Percentiles rank a stretch among this genome's conserved stretches.
Evolutionary conservation across 1,140 invertebrate genomes (phyloP).

Genomic region (Phenacoccus solenopsis): DNA sequence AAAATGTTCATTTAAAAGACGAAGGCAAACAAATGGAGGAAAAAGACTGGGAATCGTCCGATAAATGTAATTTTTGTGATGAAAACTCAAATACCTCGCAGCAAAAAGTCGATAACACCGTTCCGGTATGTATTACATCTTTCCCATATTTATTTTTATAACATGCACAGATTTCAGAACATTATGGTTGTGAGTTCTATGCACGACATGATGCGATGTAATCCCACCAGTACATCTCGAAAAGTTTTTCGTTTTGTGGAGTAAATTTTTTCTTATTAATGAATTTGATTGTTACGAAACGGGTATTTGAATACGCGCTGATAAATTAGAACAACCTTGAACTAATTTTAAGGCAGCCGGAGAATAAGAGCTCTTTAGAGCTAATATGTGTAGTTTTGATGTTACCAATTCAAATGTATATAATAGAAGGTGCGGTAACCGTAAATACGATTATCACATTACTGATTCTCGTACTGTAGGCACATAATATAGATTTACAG

Average conservation of each 20-base stretch:
- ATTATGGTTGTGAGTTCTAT: not conserved
- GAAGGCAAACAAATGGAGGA: slow-evolving; percentile 27
- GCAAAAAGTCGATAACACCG: slow-evolving; percentile 13
- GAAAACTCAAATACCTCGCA: slow-evolving; percentile 19
- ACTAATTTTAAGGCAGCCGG: not conserved
- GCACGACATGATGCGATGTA: not conserved
- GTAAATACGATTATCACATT: not conserved
- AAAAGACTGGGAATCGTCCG: slow-evolving; percentile 26
- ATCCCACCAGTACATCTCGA: too few species aligned
- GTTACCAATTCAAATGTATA: not conserved
- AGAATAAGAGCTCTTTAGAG: not conserved
- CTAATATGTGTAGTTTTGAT: not conserved
- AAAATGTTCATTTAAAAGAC: slow-evolving; percentile 33
- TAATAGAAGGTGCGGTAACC: not conserved
- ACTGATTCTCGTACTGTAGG: too few species aligned
- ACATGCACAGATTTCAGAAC: too few species aligned
- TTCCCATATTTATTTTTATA: too few species aligned
- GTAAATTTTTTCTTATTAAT: not conserved
- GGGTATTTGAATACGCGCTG: not conserved
- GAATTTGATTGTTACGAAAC: not conserved
- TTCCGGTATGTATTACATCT: not conserved
- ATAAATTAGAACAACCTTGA: slow-evolving; percentile 2
- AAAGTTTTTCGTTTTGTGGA: not conserved
- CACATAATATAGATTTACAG: too few species aligned
- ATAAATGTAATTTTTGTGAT: slow-evolving; percentile 23